phyloP scores from a whole-genome alignment of 2,888 invertebrate species.

The Limnephilus marmoratus region DNA sequence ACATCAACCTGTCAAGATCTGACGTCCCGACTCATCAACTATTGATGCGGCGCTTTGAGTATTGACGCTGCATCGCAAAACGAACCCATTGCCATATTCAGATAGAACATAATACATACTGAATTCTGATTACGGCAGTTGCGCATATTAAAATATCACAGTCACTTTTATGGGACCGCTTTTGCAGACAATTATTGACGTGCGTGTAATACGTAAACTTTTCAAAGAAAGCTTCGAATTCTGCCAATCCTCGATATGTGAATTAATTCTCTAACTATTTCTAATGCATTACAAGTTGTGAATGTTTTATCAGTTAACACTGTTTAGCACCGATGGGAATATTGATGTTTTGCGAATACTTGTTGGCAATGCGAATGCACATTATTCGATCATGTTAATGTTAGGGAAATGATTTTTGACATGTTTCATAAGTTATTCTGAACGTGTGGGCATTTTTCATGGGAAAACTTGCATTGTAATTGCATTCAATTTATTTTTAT shows the following conservation, averaged over 20 bases:
- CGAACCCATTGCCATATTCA: slow-evolving; percentile 22
- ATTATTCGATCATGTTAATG: background rate
- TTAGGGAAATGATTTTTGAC: background rate
- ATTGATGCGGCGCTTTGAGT: background rate
- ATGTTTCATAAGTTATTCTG: background rate
- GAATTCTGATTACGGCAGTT: slow-evolving; percentile 10
- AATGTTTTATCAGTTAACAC: background rate
- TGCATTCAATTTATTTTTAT: background rate
- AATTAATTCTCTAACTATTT: background rate
- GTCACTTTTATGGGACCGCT: slow-evolving; percentile 32
- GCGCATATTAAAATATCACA: slow-evolving; percentile 12
- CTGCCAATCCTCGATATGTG: background rate
- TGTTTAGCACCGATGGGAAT: background rate
- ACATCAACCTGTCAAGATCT: slow-evolving; percentile 49
- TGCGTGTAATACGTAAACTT: slow-evolving; percentile 7
- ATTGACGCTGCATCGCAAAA: slow-evolving; percentile 2
- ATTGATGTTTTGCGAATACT: background rate
- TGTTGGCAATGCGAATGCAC: slow-evolving; percentile 47
- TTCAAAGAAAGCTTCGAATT: slow-evolving; percentile 25
- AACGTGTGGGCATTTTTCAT: background rate
- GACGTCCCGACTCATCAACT: slow-evolving; percentile 38
- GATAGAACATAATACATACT: slow-evolving; percentile 11
- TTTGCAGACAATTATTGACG: slow-evolving; percentile 30
- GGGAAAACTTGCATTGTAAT: background rate
- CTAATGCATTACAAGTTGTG: background rate